A percentile compares a stretch with the other conserved stretches of the same genome.
These are phyloP conservation scores for Nyctibius grandis DNA, from an alignment of 2,797 vertebrate species.

Conservation along the genomic window DNA sequence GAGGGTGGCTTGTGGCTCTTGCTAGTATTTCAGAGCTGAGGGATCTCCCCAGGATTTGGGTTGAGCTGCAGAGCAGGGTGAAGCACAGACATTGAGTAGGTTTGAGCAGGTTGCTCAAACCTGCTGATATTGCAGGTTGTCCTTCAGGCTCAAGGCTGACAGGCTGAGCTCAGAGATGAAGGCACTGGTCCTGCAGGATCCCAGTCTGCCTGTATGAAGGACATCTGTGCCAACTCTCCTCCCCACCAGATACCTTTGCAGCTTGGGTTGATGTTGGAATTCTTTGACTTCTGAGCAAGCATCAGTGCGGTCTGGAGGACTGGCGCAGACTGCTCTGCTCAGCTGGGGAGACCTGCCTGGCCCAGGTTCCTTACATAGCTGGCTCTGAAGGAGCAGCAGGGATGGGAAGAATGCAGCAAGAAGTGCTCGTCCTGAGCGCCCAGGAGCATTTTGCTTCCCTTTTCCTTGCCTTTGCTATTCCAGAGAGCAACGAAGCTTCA, in stretches of 20 bases:
- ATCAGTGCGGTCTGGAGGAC: background rate
- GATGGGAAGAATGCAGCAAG: background rate
- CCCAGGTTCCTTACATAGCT: rapidly evolving
- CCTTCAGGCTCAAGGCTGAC: background rate
- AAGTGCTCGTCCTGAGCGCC: background rate
- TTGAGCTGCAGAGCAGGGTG: background rate
- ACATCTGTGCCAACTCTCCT: background rate
- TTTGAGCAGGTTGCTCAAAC: background rate
- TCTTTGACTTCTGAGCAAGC: background rate
- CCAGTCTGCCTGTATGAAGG: background rate
- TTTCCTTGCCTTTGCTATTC: background rate
- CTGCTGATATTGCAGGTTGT: background rate
- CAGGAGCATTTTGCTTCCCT: background rate
- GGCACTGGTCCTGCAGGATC: background rate
- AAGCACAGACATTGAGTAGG: background rate
- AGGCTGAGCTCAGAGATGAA: background rate
- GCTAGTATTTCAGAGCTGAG: background rate
- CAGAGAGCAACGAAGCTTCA: background rate
- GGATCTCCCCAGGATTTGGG: background rate
- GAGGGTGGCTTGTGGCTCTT: background rate
- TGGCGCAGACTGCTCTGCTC: background rate
- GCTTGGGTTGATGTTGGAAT: background rate
- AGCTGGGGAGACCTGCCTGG: background rate
- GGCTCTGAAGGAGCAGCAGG: background rate
- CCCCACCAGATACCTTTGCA: background rate